Conservation (phyloP, 2,113 vertebrate species). For the Siniperca knerii region DNA sequence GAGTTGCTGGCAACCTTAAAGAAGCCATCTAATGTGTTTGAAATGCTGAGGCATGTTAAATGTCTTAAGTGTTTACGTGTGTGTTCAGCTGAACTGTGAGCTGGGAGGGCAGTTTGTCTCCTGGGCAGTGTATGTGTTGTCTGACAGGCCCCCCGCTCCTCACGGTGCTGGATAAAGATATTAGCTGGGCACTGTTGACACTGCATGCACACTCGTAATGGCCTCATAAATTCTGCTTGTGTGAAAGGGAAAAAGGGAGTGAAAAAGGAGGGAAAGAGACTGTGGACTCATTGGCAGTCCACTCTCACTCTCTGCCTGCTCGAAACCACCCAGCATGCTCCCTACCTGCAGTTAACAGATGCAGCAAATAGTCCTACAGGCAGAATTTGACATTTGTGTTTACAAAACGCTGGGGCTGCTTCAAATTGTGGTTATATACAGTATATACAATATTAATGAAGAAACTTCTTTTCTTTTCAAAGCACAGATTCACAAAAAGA, state of each 20-base stretch:
- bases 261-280: slow-evolving; percentile 55
- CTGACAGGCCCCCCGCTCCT: slow-evolving; percentile 49
- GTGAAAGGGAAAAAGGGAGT: slow-evolving; percentile 65
- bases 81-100: slow-evolving; percentile 54
- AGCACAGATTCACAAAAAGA: not conserved
- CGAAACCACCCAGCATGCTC: slow-evolving; percentile 40
- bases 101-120: slow-evolving; percentile 64
- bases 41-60: slow-evolving; percentile 53
- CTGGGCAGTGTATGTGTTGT: slow-evolving; percentile 39
- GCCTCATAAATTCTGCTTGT: slow-evolving; percentile 82
- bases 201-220: slow-evolving; percentile 81
- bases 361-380: slow-evolving; percentile 31
- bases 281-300: slow-evolving; percentile 69
- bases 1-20: slow-evolving; percentile 13
- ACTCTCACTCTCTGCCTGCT: slow-evolving; percentile 48
- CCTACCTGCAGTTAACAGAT: slow-evolving; percentile 47
- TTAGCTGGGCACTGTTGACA: slow-evolving; percentile 78
- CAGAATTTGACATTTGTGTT: slow-evolving; percentile 8
- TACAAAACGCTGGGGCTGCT: not conserved
- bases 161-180: slow-evolving; percentile 74
- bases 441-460: not conserved
- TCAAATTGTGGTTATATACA: slow-evolving; percentile 8
- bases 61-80: slow-evolving; percentile 34
- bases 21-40: slow-evolving; percentile 39
- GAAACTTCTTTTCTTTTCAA: not conserved